Conservation (phyloP, 2,888 invertebrate species). For the Cryptops parisi region DNA sequence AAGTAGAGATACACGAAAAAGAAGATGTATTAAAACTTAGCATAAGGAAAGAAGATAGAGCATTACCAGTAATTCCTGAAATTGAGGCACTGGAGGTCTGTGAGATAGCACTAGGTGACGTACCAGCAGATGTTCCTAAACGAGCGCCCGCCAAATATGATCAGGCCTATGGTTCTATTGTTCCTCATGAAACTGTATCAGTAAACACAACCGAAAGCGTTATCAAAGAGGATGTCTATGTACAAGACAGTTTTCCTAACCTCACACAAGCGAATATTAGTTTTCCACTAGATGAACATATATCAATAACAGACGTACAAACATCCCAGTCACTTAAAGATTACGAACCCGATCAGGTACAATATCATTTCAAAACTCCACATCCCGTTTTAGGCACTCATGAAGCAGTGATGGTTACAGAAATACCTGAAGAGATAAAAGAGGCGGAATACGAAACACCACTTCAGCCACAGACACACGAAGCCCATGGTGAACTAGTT, state of each 20-base stretch:
- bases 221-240: constrained; percentile 39
- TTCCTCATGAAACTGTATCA: constrained; percentile 45
- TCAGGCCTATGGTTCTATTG: constrained; percentile 25
- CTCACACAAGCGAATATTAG: constrained; percentile 17
- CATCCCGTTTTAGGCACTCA: constrained; percentile 5
- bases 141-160: not conserved
- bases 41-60: constrained; percentile 3
- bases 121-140: not conserved
- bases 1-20: too few relatives aligned
- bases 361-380: constrained; percentile 15
- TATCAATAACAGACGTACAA: not conserved
- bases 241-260: constrained; percentile 17
- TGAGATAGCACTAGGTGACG: constrained; percentile 7
- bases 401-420: constrained; percentile 16
- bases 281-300: constrained; percentile 7
- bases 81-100: constrained; percentile 12
- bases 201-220: constrained; percentile 46
- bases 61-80: constrained; percentile 2
- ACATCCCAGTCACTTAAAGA: too few relatives aligned
- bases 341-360: constrained; percentile 12
- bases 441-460: constrained; percentile 19
- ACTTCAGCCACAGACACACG: constrained; percentile 10
- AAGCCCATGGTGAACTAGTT: not conserved
- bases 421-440: constrained; percentile 19
- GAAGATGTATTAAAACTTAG: constrained; percentile 4